Conservation (phyloP, 2,888 invertebrate genomes). For the Stenotaenia linearis region DNA sequence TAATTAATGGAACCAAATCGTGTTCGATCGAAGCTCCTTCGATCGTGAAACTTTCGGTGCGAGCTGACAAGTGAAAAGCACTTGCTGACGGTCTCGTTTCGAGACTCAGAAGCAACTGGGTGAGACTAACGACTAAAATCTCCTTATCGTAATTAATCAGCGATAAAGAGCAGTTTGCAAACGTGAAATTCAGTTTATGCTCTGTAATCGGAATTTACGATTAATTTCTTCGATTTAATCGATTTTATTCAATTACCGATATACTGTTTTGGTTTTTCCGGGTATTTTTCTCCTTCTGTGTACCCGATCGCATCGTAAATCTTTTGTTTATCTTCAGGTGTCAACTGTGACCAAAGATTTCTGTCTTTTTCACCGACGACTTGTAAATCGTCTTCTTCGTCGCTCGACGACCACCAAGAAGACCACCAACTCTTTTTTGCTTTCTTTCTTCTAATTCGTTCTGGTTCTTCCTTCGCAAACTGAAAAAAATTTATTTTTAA, state of each 20-base stretch:
- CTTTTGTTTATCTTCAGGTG: conserved; percentile 58
- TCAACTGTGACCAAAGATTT: conserved; percentile 58
- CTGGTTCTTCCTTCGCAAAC: conserved; percentile 42
- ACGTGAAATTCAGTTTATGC: conserved; percentile 67
- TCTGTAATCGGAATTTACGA: conserved; percentile 52
- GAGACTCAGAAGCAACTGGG: conserved; percentile 63
- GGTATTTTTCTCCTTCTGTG: conserved; percentile 49
- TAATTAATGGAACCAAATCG: conserved; percentile 63
- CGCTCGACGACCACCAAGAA: conserved; percentile 28
- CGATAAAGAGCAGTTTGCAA: conserved; percentile 66
- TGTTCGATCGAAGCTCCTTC: conserved; percentile 69
- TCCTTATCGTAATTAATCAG: conserved; percentile 64
- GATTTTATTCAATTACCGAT: conserved; percentile 33
- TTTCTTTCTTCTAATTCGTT: conserved; percentile 40
- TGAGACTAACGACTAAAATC: conserved; percentile 64
- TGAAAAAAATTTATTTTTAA: conserved; percentile 34
- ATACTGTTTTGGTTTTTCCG: conserved; percentile 37
- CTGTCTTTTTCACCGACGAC: conserved; percentile 55
- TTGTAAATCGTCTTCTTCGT: conserved; percentile 45
- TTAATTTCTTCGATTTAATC: not conserved
- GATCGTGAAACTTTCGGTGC: conserved; percentile 68
- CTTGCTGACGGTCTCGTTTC: conserved; percentile 63
- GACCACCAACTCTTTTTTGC: conserved; percentile 34
- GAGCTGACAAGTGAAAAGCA: conserved; percentile 62
- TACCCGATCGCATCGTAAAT: conserved; percentile 61